A percentile compares a stretch with the other conserved stretches of the same genome.
These are phyloP conservation scores for Cydia amplana DNA, from an alignment of 1,140 invertebrate genomes.

Conservation along the genomic window DNA sequence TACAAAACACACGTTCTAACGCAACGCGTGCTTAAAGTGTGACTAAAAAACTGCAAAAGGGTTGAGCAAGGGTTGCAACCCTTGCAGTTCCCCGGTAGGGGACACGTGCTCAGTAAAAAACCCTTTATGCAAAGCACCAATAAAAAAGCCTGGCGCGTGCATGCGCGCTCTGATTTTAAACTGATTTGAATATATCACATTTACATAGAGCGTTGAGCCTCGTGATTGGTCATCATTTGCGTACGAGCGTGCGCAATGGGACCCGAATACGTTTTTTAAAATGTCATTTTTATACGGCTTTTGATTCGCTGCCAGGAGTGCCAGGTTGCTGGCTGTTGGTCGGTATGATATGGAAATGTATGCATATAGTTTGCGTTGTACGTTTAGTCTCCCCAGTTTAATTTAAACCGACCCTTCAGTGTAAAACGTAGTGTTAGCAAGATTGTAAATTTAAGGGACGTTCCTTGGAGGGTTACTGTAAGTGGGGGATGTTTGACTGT, in stretches of 20 bases:
- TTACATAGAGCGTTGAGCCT: conserved; percentile 57
- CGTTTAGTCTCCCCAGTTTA: conserved; percentile 23
- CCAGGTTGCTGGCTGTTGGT: not conserved
- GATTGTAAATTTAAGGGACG: conserved; percentile 19
- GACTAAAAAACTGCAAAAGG: conserved; percentile 54
- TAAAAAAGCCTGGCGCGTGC: conserved; percentile 67
- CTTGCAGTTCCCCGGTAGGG: conserved; percentile 40
- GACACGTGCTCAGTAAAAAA: conserved; percentile 40
- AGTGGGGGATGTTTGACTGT: not conserved
- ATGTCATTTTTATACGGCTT: conserved; percentile 47
- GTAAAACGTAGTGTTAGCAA: conserved; percentile 4
- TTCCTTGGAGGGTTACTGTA: conserved; percentile 22
- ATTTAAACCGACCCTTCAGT: conserved; percentile 15
- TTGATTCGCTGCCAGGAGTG: conserved; percentile 58
- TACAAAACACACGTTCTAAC: conserved; percentile 52
- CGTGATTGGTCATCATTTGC: conserved; percentile 63
- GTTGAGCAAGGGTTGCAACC: conserved; percentile 66
- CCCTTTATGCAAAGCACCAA: conserved; percentile 65
- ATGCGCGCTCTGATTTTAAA: conserved; percentile 76
- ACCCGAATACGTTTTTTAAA: conserved; percentile 48
- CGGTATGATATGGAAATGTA: conserved; percentile 24
- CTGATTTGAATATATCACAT: conserved; percentile 75
- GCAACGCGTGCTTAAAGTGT: conserved; percentile 54
- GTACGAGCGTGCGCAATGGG: conserved; percentile 61
- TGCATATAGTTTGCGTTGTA: not conserved